phyloP scores from a whole-genome alignment of 2,888 invertebrate species.

The Subacronicta megacephala region DNA sequence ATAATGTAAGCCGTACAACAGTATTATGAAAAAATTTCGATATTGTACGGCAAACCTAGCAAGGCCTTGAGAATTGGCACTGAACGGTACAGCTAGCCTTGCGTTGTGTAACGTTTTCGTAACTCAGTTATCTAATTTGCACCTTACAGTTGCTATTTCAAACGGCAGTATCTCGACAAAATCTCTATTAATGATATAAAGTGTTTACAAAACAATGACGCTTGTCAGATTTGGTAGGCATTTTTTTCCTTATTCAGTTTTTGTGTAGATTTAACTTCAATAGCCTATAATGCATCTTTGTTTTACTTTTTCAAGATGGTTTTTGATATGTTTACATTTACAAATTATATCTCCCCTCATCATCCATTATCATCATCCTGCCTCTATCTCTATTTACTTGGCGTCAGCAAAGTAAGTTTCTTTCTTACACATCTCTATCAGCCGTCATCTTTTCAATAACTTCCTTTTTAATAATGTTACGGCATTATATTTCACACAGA shows the following conservation, averaged over 20 bases:
- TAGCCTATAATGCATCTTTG: conserved; percentile 27
- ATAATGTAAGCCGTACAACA: too few relatives aligned
- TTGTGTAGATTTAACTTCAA: conserved; percentile 25
- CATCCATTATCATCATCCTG: too few relatives aligned
- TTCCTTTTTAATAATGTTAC: neutral
- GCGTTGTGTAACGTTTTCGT: conserved; percentile 40
- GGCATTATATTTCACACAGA: conserved; percentile 3
- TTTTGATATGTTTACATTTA: conserved; percentile 13
- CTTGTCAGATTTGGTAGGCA: too few relatives aligned
- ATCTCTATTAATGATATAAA: conserved; percentile 21
- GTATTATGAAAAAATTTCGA: conserved; percentile 12
- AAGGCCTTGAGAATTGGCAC: conserved; percentile 24
- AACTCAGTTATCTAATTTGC: conserved; percentile 48
- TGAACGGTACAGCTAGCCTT: conserved; percentile 31
- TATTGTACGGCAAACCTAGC: conserved; percentile 7
- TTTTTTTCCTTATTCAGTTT: conserved; percentile 38
- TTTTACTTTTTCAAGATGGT: too few relatives aligned
- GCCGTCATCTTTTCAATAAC: too few relatives aligned
- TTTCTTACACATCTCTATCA: too few relatives aligned
- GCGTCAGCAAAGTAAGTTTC: too few relatives aligned
- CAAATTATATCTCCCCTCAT: too few relatives aligned
- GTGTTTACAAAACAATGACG: conserved; percentile 40
- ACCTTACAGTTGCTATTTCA: conserved; percentile 29
- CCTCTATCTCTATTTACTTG: too few relatives aligned
- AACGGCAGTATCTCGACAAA: conserved; percentile 29